phyloP scores from a whole-genome alignment of 2,113 vertebrate species.

The Pseudolaguvia tuberculata region DNA sequence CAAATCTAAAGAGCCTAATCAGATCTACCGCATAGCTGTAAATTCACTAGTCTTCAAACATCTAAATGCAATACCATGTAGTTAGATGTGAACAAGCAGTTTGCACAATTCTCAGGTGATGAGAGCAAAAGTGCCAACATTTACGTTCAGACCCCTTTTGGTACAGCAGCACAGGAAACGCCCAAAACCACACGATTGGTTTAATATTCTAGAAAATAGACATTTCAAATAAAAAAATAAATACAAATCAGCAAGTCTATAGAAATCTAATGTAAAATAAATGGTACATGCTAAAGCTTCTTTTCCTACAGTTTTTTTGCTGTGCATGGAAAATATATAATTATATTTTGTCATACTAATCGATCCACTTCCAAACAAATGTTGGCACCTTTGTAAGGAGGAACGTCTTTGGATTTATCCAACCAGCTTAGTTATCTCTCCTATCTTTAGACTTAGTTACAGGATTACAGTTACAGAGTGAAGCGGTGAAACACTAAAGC shows the following conservation, averaged over 20 bases:
- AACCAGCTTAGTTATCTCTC: not conserved
- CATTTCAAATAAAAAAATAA: too few relatives aligned
- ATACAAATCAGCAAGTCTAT: too few relatives aligned
- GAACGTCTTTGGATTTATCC: not conserved
- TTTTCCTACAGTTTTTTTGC: not conserved
- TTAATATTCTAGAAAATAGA: not conserved
- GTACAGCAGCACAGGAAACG: not conserved
- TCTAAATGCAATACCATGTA: not conserved
- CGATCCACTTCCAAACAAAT: not conserved
- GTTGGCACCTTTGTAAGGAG: slow-evolving; percentile 1
- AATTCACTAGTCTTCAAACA: not conserved
- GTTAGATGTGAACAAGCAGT: not conserved
- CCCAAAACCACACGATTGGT: not conserved
- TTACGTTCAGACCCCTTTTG: not conserved
- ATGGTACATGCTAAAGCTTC: too few relatives aligned
- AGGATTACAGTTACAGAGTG: not conserved
- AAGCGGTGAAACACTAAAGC: not conserved
- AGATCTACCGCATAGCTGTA: not conserved
- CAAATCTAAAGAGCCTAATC: not conserved
- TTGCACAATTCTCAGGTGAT: slow-evolving; percentile 11
- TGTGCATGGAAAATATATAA: not conserved
- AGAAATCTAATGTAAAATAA: too few relatives aligned
- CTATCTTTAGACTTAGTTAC: not conserved
- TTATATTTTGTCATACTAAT: too few relatives aligned
- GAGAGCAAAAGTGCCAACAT: slow-evolving; percentile 3